Base-by-base conservation (phyloP, 1,140 invertebrate species). In the Drosophila ambigua region DNA sequence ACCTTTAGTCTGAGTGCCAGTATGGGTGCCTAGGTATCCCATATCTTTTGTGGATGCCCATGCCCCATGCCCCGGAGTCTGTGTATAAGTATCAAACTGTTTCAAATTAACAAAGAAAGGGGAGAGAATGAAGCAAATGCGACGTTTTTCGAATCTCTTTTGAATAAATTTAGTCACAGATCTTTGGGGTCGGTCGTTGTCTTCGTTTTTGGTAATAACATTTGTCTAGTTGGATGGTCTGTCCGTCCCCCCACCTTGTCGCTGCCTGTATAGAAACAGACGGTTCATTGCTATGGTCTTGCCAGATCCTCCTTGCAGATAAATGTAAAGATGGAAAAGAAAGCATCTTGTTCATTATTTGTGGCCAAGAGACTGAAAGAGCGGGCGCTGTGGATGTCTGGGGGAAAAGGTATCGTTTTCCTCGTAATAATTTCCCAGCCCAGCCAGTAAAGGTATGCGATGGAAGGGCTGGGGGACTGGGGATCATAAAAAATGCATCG, bases 91-190 rank as follows among this genome's bases (percentile, higher is more conserved):
- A 77, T 68, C 57, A 57, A 77, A 62, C 52, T 76, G 65, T 58
- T 68, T 71, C 65, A 58, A 77, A 77, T 77, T 77, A 77, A 77
- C 61, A 53, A 80, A 80, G 83, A 88, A 82, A 88, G 83, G 82
- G 82, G 82, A 62, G 83, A 87, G 45, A 58, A 15, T 1, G 20
- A 50, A 15, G 48, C 64, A 39, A 66, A 64, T 59, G 78, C 75
- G 78, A 87, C 71, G 82, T 79, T 80, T 85, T 72, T 81, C 43
- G 71, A 79, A 87, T 87, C 78, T 72, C 64, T 88, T 88, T 88
- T 88, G 83, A 88, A 88, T 88, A 88, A 83, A 88, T 88, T 88
- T 88, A 88, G 84, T 88, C 84, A 79, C 72, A 88, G 83, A 83
- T 88, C 79, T 85, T 58, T 53, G 62, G 58, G 57, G 65, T 79